Evolutionary conservation across 2,797 vertebrate species (phyloP), one percentile per base, ranked within the genome.

Genomic region (Bradypodion ventrale): DNA sequence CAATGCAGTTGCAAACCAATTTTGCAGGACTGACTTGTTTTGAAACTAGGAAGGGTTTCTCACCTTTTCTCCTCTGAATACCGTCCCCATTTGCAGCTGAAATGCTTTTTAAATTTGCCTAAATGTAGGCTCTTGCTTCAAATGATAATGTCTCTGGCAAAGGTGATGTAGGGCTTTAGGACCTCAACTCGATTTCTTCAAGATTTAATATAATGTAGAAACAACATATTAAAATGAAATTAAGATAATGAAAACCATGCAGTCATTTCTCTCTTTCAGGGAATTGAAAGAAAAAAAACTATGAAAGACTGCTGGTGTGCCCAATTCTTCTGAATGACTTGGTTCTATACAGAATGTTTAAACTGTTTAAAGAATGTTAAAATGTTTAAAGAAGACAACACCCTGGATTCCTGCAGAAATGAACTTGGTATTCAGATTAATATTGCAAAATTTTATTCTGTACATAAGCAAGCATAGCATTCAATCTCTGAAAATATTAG

Each of bases 161-260:
- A 27, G 84, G 46, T 83, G 91, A 92, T 90, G 89, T 94, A 79
- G 91, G 89, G 29, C 15, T 87, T 82, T 80, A 91, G 83, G 65
- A 89, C 87, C 79, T 88, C 60, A 88, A 66, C 32, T 87, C 73
- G 84, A 87, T 89, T 80, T 82, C 79, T 72, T 88, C 70, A 12
- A 68, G 88, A 91, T 89, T 93, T 93, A 92, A 88, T 83, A 75
- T 69, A 91, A 83, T 46, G 85, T 94, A 90, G 89, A 91, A 86
- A 86, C 72, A 75, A 29, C 2, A 40, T 90, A 93, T 94, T 91
- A 90, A 93, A 93, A 87, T 70, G 3, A 86, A 89, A 92, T 92
- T 85, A 91, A 89, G 87, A 91, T 85, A 88, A 87, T 90, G 70
- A 89, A 23, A 93, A 86, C 85, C 32, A 79, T 75, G 27, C 73